A percentile compares a stretch with the other conserved stretches of the same genome.
These are phyloP conservation scores for Rhimphoctona megacephalus DNA, from an alignment of 2,888 invertebrate species.

Conservation along the genomic window DNA sequence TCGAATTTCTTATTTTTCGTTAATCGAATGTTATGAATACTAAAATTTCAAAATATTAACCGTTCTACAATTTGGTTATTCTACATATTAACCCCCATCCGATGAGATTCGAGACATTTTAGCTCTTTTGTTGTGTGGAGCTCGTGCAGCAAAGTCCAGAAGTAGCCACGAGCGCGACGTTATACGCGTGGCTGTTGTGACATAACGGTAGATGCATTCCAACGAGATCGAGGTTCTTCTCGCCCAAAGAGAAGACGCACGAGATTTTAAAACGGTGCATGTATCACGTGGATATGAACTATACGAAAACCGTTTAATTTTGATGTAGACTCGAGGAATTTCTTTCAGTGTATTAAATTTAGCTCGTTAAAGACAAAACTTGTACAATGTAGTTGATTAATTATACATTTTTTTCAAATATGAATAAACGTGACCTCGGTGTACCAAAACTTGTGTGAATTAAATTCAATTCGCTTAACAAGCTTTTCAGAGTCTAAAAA, in stretches of 20 bases:
- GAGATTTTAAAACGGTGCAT: constrained; percentile 30
- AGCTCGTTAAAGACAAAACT: background rate
- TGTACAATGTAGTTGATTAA: background rate
- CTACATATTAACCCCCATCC: too few species aligned
- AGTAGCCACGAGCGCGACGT: constrained; percentile 45
- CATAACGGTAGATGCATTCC: constrained; percentile 79
- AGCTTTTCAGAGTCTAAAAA: background rate
- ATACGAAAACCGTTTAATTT: constrained; percentile 41
- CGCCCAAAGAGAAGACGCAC: constrained; percentile 40
- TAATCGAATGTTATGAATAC: too few species aligned
- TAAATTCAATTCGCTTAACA: background rate
- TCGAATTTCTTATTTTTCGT: too few species aligned
- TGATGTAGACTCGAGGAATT: constrained; percentile 11
- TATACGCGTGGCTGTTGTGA: constrained; percentile 73
- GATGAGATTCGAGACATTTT: background rate
- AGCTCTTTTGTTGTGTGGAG: constrained; percentile 2
- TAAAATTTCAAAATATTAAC: too few species aligned
- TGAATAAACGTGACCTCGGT: background rate
- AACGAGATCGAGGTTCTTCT: constrained; percentile 69
- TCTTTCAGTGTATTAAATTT: background rate
- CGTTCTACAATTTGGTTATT: too few species aligned
- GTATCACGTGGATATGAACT: constrained; percentile 25
- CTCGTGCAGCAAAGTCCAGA: constrained; percentile 9
- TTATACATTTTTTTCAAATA: background rate
- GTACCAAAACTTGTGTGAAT: background rate